phyloP scores from a whole-genome alignment of 2,888 invertebrate genomes.

The Euplexia lucipara region DNA sequence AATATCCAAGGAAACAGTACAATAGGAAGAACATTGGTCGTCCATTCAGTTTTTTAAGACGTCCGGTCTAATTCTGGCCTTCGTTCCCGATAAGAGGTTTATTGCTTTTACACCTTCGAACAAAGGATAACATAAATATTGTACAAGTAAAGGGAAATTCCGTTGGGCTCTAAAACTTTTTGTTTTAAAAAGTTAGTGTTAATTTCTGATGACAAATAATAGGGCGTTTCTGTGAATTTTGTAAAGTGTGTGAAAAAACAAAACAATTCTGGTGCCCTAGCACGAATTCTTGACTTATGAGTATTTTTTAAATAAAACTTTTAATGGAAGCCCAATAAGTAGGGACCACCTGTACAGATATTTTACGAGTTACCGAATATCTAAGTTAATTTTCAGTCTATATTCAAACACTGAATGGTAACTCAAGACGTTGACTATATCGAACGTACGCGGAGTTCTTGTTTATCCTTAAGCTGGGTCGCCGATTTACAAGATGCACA shows the following conservation, averaged over 20 bases:
- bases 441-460: no score
- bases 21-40: constrained; percentile 44
- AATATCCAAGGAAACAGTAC: constrained; percentile 28
- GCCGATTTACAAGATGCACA: no score
- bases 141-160: constrained; percentile 56
- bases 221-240: constrained; percentile 33
- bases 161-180: constrained; percentile 35
- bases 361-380: no score
- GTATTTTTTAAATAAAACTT: no score
- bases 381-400: no score
- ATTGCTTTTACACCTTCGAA: constrained; percentile 68
- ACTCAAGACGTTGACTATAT: no score
- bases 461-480: no score
- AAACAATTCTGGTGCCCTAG: no score
- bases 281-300: no score
- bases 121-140: constrained; percentile 62
- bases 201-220: constrained; percentile 44
- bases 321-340: no score
- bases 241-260: constrained; percentile 1
- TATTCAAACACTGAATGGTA: no score
- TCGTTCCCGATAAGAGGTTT: constrained; percentile 65
- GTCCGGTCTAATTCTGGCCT: constrained; percentile 49
- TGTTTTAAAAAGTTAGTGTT: constrained; percentile 58
- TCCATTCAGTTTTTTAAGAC: constrained; percentile 57
- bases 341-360: no score